These are phyloP conservation scores for Upupa epops DNA, from an alignment of 2,113 vertebrate genomes.

Conservation along the genomic window DNA sequence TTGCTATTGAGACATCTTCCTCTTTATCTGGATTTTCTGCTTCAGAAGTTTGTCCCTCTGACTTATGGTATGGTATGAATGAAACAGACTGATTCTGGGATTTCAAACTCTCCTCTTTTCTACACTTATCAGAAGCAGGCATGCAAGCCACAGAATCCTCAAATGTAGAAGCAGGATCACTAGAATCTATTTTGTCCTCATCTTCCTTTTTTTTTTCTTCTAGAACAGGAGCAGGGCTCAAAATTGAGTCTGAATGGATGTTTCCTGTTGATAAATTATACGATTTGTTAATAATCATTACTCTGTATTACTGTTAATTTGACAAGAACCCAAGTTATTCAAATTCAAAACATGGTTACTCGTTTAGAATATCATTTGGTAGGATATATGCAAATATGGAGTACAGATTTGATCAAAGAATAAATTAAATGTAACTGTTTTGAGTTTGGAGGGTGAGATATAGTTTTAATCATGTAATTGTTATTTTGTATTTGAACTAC, in stretches of 20 bases:
- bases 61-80: background rate
- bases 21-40: slow-evolving; percentile 53
- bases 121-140: background rate
- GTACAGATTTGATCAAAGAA: background rate
- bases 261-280: slow-evolving; percentile 55
- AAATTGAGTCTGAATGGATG: slow-evolving; percentile 5
- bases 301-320: background rate
- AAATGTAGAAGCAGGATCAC: background rate
- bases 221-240: background rate
- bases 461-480: background rate
- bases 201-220: slow-evolving; percentile 38
- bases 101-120: background rate
- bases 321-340: background rate
- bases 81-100: background rate
- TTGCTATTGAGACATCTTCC: slow-evolving; percentile 66
- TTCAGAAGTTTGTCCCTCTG: slow-evolving; percentile 15
- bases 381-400: background rate
- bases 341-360: background rate
- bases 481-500: background rate
- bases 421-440: background rate
- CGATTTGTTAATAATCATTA: slow-evolving; percentile 19
- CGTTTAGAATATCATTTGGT: background rate
- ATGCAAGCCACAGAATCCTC: background rate
- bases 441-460: background rate
- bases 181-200: background rate